Conservation (phyloP, 2,113 vertebrate genomes). For the Corvus moneduloides region DNA sequence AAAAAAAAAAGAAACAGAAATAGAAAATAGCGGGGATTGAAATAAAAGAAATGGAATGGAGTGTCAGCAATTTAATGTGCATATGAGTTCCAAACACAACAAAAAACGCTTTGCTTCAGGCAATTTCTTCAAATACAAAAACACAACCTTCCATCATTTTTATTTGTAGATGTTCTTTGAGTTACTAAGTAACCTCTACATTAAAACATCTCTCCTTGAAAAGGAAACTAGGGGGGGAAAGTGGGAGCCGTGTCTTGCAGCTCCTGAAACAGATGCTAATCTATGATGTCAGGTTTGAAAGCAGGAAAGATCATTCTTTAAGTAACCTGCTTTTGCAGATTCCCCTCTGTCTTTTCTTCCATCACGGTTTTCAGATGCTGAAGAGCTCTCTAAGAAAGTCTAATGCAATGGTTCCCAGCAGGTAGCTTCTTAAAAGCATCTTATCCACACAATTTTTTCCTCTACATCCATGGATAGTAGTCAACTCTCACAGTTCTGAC, state of each 20-base stretch:
- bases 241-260: background rate
- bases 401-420: background rate
- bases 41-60: background rate
- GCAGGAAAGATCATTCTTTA: background rate
- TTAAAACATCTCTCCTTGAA: background rate
- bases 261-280: background rate
- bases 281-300: background rate
- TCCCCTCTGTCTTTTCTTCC: background rate
- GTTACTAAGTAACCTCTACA: background rate
- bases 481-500: background rate
- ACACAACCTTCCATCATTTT: background rate
- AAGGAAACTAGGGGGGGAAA: background rate
- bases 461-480: background rate
- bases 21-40: background rate
- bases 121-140: conserved; percentile 19
- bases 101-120: background rate
- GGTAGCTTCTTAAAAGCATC: background rate
- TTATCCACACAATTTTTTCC: background rate
- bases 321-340: background rate
- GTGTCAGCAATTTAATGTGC: background rate
- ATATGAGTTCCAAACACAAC: background rate
- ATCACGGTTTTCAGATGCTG: background rate
- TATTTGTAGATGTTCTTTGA: background rate
- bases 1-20: background rate
- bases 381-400: background rate